phyloP scores from a whole-genome alignment of 1,140 invertebrate genomes.

The Diprion similis region DNA sequence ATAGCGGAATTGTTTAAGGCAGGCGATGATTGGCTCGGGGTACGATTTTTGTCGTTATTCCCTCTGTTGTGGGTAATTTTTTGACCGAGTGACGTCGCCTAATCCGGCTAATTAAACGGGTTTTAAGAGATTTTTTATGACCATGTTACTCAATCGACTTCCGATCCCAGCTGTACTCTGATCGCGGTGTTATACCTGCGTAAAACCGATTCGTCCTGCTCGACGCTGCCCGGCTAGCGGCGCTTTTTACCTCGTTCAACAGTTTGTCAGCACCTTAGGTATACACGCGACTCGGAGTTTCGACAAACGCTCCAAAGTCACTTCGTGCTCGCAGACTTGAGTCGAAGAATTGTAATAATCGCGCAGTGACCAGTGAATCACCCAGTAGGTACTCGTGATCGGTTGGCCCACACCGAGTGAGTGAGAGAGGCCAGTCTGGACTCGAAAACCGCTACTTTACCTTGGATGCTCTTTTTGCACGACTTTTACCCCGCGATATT shows the following conservation, averaged over 20 bases:
- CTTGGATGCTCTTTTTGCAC: not conserved
- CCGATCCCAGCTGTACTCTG: not conserved
- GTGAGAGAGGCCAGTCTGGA: not conserved
- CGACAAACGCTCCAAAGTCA: not conserved
- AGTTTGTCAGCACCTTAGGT: not conserved
- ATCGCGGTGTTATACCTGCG: not conserved
- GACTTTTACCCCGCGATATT: not conserved
- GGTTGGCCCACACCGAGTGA: no score
- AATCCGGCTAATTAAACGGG: slow-evolving; percentile 1
- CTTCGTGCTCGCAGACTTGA: no score
- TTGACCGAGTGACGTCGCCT: no score
- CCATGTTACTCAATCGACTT: not conserved
- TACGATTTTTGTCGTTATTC: no score
- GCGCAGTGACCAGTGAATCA: not conserved
- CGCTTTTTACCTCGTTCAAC: no score
- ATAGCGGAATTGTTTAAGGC: no score
- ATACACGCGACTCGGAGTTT: not conserved
- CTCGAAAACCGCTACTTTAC: not conserved
- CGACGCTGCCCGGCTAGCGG: not conserved
- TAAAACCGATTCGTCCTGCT: not conserved
- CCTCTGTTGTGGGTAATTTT: no score
- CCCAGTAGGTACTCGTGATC: not conserved
- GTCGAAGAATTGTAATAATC: no score
- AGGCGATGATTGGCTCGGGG: no score
- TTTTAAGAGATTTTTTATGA: not conserved